Evolutionary conservation across 2,888 invertebrate genomes (phyloP).

Genomic region (Diplazon laetatorius): DNA sequence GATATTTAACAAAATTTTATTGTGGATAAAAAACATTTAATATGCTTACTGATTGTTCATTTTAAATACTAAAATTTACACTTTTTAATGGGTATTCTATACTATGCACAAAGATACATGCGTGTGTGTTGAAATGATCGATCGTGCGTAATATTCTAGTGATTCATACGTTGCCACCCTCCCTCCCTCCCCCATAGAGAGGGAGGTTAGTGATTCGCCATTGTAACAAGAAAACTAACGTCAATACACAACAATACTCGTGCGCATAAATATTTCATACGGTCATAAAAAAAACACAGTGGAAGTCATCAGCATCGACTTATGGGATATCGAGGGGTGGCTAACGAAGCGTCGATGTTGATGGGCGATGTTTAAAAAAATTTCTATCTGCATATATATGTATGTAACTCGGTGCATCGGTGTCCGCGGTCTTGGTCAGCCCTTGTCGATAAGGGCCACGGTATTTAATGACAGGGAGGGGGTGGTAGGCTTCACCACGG

Average conservation of each 20-base stretch:
- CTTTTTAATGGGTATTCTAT: too few species aligned
- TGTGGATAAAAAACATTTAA: too few species aligned
- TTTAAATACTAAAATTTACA: too few species aligned
- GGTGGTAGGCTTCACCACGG: constrained; percentile 63
- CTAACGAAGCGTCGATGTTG: constrained; percentile 76
- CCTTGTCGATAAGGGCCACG: constrained; percentile 75
- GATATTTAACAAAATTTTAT: too few species aligned
- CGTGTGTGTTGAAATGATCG: constrained; percentile 70
- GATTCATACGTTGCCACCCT: constrained; percentile 77
- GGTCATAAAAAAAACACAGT: constrained; percentile 40
- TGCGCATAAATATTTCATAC: constrained; percentile 23
- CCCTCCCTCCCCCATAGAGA: too few species aligned
- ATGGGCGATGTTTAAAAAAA: constrained; percentile 80
- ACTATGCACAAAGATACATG: constrained; percentile 46
- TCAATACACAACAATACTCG: constrained; percentile 70
- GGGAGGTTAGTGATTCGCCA: constrained; percentile 63
- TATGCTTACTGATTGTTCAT: too few species aligned
- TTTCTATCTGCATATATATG: constrained; percentile 77
- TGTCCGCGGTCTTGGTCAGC: constrained; percentile 37
- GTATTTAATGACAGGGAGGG: constrained; percentile 79
- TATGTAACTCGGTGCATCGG: constrained; percentile 31
- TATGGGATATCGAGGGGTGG: constrained; percentile 62
- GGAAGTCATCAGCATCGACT: constrained; percentile 16
- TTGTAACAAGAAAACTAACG: constrained; percentile 78
- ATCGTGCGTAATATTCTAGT: constrained; percentile 73